Conservation (phyloP, 2,113 vertebrate genomes). For the Scolopax mira region DNA sequence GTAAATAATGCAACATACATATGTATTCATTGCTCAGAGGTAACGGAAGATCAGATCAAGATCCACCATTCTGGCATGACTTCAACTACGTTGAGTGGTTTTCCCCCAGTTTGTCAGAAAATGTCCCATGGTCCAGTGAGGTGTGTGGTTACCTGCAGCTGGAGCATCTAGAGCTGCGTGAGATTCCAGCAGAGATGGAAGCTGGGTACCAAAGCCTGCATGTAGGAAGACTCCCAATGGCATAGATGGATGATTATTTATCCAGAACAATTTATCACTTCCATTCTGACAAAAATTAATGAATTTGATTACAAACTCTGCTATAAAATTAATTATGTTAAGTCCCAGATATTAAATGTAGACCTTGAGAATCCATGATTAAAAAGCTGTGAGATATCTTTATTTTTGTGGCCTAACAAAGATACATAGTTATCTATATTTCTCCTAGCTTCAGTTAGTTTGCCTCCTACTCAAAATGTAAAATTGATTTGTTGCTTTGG, state of each 20-base stretch:
- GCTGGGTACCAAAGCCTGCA: not conserved
- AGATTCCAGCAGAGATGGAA: not conserved
- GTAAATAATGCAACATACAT: not conserved
- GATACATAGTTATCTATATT: not conserved
- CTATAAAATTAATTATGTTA: conserved; percentile 10
- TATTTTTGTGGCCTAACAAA: not conserved
- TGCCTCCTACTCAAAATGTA: conserved; percentile 2
- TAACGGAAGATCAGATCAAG: not conserved
- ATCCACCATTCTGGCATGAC: not conserved
- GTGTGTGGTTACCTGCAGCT: not conserved
- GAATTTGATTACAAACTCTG: not conserved
- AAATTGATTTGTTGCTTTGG: not conserved
- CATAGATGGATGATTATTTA: not conserved
- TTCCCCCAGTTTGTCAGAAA: rapidly evolving
- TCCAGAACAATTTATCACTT: not conserved
- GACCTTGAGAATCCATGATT: not conserved
- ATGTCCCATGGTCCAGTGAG: not conserved
- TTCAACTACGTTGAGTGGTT: not conserved
- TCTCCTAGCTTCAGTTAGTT: not conserved
- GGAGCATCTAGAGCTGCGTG: not conserved
- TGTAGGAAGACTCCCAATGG: not conserved
- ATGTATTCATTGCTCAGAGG: not conserved
- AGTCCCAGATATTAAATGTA: not conserved
- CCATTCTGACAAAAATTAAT: not conserved
- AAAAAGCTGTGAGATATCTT: not conserved